A percentile compares a stretch with the other conserved stretches of the same genome.
phyloP scores from a whole-genome alignment of 2,797 vertebrate genomes.

The Holocentrus rufus region DNA sequence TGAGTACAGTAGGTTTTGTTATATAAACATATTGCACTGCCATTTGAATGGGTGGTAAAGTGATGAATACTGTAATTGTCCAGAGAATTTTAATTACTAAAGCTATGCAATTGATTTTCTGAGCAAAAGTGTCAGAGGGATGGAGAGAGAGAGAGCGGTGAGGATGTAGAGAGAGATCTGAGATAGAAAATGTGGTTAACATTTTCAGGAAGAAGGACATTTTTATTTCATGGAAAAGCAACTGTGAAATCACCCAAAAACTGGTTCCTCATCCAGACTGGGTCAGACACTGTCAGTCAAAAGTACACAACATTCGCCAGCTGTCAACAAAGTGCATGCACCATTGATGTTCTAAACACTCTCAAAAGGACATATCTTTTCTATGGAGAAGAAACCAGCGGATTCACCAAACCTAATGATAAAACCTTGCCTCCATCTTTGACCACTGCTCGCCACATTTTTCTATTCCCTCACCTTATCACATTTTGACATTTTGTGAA shows the following conservation, averaged over 20 bases:
- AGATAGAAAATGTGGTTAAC: slow-evolving; percentile 45
- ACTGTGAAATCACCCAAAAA: slow-evolving; percentile 47
- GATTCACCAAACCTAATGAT: slow-evolving; percentile 51
- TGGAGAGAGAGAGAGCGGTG: slow-evolving; percentile 22
- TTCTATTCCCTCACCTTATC: slow-evolving; percentile 40
- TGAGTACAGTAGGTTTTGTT: slow-evolving; percentile 3
- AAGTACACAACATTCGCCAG: slow-evolving; percentile 50
- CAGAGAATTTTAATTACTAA: slow-evolving; percentile 18
- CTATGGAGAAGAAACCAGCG: slow-evolving; percentile 26
- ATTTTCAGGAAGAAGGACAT: slow-evolving; percentile 30
- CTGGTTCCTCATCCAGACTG: slow-evolving; percentile 18
- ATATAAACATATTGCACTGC: neutral
- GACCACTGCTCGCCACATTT: slow-evolving; percentile 20
- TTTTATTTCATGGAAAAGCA: slow-evolving; percentile 52
- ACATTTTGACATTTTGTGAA: slow-evolving; percentile 44
- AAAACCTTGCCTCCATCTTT: slow-evolving; percentile 55
- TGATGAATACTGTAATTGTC: neutral
- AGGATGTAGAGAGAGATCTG: neutral
- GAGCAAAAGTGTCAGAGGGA: slow-evolving; percentile 32
- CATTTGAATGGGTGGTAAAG: slow-evolving; percentile 5
- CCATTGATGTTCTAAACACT: slow-evolving; percentile 29
- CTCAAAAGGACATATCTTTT: slow-evolving; percentile 41
- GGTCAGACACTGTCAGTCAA: slow-evolving; percentile 52
- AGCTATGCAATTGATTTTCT: slow-evolving; percentile 51
- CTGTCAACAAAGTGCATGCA: slow-evolving; percentile 47